Evolutionary conservation across 2,113 vertebrate species (phyloP), one percentile per base, ranked within the genome.

Genomic region (Sardina pilchardus): DNA sequence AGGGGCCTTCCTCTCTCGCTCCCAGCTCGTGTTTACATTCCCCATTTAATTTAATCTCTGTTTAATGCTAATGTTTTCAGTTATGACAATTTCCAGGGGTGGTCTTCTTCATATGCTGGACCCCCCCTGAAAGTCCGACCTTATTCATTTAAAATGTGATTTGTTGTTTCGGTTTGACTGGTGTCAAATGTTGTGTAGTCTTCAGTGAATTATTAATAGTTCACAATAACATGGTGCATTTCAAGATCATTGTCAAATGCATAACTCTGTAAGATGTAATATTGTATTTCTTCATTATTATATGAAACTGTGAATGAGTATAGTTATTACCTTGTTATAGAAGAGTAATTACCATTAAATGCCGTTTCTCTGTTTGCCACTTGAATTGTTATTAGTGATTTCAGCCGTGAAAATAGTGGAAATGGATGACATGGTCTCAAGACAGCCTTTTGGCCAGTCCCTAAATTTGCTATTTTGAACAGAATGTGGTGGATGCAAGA

Each of bases 51-150:
- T 87, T 88, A 59, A 86, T 34, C 67, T 34, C 30, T 84, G 82
- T 86, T 86, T 84, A 88, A 84, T 86, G 81, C 85, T 86, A 86
- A 84, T 82, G 48, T 34, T 87, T 78, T 78, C 10, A 78, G 34
- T 17, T 39, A 34, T 30, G 71, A 78, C 71, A 34, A 19, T 78
- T 0, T 78, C 30, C 71, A 78, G 26, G 0, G 71, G 71, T 78
- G 26, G 63, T 78, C 71, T 78, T 78, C 34, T 71, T 71, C 30
- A 14, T 78, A 78, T 71, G 36, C 12, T 14, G 14, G 26, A 78
- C 71, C 30, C 71, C 19, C 71, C 71, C 17, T 78, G 10, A 34
- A 78, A 78, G 71, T 17, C 71, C 0, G 30, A 36, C 12, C 30
- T 78, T 30, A 34, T 78, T 30, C 4, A 1, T 36, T 34, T 19